These are phyloP conservation scores for Sardina pilchardus DNA, from an alignment of 2,113 vertebrate genomes.

Conservation along the genomic window DNA sequence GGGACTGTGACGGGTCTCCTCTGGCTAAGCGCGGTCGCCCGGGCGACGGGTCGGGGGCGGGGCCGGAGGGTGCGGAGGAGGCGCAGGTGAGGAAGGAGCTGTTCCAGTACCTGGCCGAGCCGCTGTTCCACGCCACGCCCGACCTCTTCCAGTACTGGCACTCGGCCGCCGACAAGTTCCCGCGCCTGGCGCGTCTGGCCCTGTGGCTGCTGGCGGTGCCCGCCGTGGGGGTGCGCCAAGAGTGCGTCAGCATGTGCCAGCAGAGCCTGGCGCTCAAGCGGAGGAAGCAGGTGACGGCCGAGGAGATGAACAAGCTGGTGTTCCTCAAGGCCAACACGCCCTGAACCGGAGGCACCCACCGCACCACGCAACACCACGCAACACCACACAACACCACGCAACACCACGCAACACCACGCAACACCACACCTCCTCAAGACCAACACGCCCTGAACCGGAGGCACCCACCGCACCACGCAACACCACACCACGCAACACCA, in stretches of 20 bases:
- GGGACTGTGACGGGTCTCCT: slow-evolving; percentile 76
- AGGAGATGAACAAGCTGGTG: slow-evolving; percentile 99
- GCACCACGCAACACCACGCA: no score
- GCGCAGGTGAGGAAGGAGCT: slow-evolving; percentile 86
- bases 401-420: no score
- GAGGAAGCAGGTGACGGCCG: slow-evolving; percentile 88
- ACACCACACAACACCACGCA: no score
- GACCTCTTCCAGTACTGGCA: slow-evolving; percentile 99
- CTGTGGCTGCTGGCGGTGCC: slow-evolving; percentile 97
- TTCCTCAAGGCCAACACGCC: slow-evolving; percentile 98
- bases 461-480: no score
- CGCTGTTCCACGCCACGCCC: slow-evolving; percentile 76
- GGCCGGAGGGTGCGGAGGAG: slow-evolving; percentile 65
- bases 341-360: no score
- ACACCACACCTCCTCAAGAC: no score
- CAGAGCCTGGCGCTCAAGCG: slow-evolving; percentile 92
- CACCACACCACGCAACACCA: no score
- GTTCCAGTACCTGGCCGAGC: slow-evolving; percentile 76
- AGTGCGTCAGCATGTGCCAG: slow-evolving; percentile 91
- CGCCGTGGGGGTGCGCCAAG: slow-evolving; percentile 87
- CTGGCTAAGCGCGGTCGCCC: slow-evolving; percentile 83
- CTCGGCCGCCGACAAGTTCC: slow-evolving; percentile 91
- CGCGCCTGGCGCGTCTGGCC: slow-evolving; percentile 88
- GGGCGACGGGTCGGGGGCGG: slow-evolving; percentile 70
- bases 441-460: no score